phyloP scores from a whole-genome alignment of 1,140 invertebrate genomes.

The Drosophila ogumai region DNA sequence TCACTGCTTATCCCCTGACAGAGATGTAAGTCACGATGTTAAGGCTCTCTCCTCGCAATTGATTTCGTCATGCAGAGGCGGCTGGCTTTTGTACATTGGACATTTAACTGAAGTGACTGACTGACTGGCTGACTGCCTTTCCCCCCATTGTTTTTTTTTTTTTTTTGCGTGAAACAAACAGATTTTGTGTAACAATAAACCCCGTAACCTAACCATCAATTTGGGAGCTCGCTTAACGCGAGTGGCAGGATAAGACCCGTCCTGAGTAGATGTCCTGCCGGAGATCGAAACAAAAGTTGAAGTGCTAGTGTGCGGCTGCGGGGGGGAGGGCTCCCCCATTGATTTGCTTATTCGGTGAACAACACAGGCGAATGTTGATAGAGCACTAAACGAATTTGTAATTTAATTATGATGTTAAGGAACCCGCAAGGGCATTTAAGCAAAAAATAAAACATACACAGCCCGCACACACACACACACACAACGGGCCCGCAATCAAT shows the following conservation, averaged over 20 bases:
- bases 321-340: conserved; percentile 13
- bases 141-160: conserved; percentile 5
- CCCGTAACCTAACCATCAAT: conserved; percentile 20
- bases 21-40: conserved; percentile 10
- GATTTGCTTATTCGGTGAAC: conserved; percentile 30
- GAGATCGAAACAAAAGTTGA: conserved; percentile 4
- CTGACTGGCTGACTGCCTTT: neutral
- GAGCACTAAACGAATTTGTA: conserved; percentile 49
- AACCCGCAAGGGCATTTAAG: conserved; percentile 57
- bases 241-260: conserved; percentile 3
- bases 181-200: conserved; percentile 40
- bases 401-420: conserved; percentile 48
- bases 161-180: conserved; percentile 17
- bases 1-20: conserved; percentile 20
- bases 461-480: conserved; percentile 2
- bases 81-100: conserved; percentile 2
- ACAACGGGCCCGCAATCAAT: conserved; percentile 16
- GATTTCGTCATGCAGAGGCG: conserved; percentile 21
- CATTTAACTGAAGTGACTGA: conserved; percentile 13
- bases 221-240: conserved; percentile 15
- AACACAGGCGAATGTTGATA: conserved; percentile 39
- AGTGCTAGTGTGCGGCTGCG: neutral
- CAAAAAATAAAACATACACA: conserved; percentile 17
- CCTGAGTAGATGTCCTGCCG: conserved; percentile 8
- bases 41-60: conserved; percentile 7